Evolutionary conservation across 2,888 invertebrate species (phyloP), one percentile per base, ranked within the genome.

Genomic region (Eupithecia abbreviata): DNA sequence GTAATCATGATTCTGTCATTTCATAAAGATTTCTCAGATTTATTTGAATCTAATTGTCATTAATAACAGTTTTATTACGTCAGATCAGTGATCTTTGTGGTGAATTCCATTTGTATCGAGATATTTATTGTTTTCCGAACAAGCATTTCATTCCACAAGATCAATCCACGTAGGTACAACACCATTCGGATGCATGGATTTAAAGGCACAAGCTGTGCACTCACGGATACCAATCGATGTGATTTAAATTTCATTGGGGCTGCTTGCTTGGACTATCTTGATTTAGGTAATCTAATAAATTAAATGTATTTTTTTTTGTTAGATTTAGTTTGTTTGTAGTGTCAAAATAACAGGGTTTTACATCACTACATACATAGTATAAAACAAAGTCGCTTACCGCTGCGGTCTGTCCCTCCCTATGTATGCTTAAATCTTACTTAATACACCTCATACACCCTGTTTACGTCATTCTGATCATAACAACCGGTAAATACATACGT

Each of bases 381-480:
- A 30, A 30, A 30, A 30, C 30, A 30, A 30, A 30, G 30, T 30
- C 30, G 0, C 30, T 30, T 30, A 30, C 30, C 30, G 30, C 30
- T 30, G 30, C 30, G 30, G 30, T 30, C 30, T 30, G 30, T 30
- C 30, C 30, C 30, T 30, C 30, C 30, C 30, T 30, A 30, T 30
- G 30, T 30, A 30, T 30, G 30, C 30, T 30, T 30, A 30, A 30
- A 30, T 30, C 30, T 30, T n/a, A n/a, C n/a, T n/a, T n/a, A 62
- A 62, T 62, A 4, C 58, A 58, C 62, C 30, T 30, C 30, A 66
- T 82, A 84, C 81, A 82, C 81, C 82, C 83, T 76, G 73, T 75
- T 84, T 81, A 85, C 86, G 87, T 87, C 82, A 84, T 76, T 47
- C 69, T 72, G 74, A 80, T 82, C 81, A 83, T 82, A 79, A 81